Evolutionary conservation across 2,888 invertebrate genomes (phyloP).

Genomic region (Philereme transversata): DNA sequence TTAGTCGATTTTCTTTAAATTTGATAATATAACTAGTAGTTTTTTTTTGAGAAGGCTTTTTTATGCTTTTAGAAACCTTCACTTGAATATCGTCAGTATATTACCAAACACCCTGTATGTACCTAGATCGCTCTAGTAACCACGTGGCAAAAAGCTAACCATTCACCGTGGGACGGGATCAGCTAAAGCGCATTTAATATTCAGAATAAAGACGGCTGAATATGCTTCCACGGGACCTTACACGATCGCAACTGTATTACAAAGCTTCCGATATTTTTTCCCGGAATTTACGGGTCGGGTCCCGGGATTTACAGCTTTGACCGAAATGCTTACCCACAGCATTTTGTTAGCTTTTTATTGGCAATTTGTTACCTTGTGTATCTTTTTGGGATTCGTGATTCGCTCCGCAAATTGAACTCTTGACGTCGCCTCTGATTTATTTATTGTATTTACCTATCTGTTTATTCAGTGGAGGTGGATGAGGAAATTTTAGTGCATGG

Average conservation of each 20-base stretch:
- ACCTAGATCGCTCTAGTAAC: no score
- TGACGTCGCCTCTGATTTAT: constrained; percentile 43
- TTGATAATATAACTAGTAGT: no score
- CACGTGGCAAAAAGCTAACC: constrained; percentile 27
- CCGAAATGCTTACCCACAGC: constrained; percentile 77
- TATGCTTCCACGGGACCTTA: constrained; percentile 33
- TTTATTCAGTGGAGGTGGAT: constrained; percentile 19
- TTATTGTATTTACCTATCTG: constrained; percentile 34
- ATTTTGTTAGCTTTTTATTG: constrained; percentile 81
- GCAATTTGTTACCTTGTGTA: constrained; percentile 80
- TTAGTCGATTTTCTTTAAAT: no score
- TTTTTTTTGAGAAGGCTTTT: no score
- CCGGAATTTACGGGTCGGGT: constrained; percentile 68
- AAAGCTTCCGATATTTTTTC: constrained; percentile 75
- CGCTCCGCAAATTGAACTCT: constrained; percentile 65
- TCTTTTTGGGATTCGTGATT: constrained; percentile 70
- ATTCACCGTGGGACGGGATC: constrained; percentile 46
- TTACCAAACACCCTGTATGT: no score
- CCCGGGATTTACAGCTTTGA: constrained; percentile 79
- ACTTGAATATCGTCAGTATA: no score
- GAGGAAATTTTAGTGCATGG: constrained; percentile 12
- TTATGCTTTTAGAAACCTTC: no score
- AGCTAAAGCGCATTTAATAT: constrained; percentile 47
- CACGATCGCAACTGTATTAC: constrained; percentile 67
- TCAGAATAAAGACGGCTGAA: constrained; percentile 38